Conservation (phyloP, 2,113 vertebrate species). For the Piprites chloris region DNA sequence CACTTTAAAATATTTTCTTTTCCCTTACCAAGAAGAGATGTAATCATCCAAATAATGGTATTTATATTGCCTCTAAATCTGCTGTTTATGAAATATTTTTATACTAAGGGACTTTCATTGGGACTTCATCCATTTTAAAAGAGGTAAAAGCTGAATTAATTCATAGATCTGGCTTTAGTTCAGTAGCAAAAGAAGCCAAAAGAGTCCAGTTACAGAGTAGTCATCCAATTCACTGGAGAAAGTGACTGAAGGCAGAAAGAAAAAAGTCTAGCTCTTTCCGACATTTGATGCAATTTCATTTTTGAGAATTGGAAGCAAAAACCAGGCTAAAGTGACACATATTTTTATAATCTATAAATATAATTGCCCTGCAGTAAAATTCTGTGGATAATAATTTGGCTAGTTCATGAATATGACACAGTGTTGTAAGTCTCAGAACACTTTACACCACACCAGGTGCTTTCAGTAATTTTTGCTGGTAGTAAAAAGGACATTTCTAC, state of each 20-base stretch:
- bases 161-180: slow-evolving; percentile 47
- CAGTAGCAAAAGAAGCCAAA: slow-evolving; percentile 18
- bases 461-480: not conserved
- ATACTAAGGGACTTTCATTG: not conserved
- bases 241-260: not conserved
- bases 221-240: slow-evolving; percentile 29
- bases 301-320: slow-evolving; percentile 1
- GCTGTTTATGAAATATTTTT: slow-evolving; percentile 37
- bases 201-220: slow-evolving; percentile 6
- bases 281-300: not conserved
- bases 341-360: not conserved
- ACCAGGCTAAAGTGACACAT: not conserved
- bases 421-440: not conserved
- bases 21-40: slow-evolving; percentile 34
- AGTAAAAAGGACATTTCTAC: not conserved
- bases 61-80: slow-evolving; percentile 52
- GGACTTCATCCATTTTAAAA: slow-evolving; percentile 25
- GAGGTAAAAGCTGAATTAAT: slow-evolving; percentile 38
- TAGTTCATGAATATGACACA: not conserved
- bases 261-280: not conserved
- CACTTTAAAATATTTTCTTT: slow-evolving; percentile 29
- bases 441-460: not conserved
- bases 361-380: not conserved
- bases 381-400: not conserved
- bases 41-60: slow-evolving; percentile 37